A percentile compares a stretch with the other conserved stretches of the same genome.
These are phyloP conservation scores for Orestias chungarensis DNA, from an alignment of 2,797 vertebrate genomes.

Conservation along the genomic window DNA sequence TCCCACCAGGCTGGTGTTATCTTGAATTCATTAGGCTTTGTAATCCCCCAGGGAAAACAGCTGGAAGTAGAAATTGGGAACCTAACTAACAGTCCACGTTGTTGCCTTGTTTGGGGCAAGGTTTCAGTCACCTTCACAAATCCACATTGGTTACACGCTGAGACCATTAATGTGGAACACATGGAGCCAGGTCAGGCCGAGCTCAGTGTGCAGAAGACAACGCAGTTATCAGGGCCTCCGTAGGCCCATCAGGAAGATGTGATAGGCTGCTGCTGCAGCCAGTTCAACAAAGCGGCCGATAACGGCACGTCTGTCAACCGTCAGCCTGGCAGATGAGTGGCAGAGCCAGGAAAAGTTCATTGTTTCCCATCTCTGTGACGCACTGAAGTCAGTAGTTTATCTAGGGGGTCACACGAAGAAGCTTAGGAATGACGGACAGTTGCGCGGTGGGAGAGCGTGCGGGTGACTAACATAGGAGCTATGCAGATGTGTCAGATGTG, in stretches of 20 bases:
- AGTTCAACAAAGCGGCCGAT: slow-evolving; percentile 72
- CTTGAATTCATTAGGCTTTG: not conserved
- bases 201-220: slow-evolving; percentile 33
- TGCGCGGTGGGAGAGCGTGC: slow-evolving; percentile 36
- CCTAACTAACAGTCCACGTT: slow-evolving; percentile 1
- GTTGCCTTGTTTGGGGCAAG: slow-evolving; percentile 13
- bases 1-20: not conserved
- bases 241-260: slow-evolving; percentile 67
- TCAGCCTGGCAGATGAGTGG: slow-evolving; percentile 78
- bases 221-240: slow-evolving; percentile 62
- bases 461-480: slow-evolving; percentile 44
- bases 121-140: not conserved
- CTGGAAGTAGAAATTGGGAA: not conserved
- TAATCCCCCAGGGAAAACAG: not conserved
- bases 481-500: slow-evolving; percentile 3
- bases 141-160: slow-evolving; percentile 2
- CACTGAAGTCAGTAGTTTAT: slow-evolving; percentile 70
- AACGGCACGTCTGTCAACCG: slow-evolving; percentile 77
- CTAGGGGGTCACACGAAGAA: slow-evolving; percentile 71
- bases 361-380: slow-evolving; percentile 69
- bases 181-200: slow-evolving; percentile 27
- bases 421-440: slow-evolving; percentile 69
- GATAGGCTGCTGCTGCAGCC: slow-evolving; percentile 60
- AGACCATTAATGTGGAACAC: slow-evolving; percentile 32
- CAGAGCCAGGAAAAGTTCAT: slow-evolving; percentile 72